Conservation (phyloP, 2,888 invertebrate species). For the Lithophane socia region DNA sequence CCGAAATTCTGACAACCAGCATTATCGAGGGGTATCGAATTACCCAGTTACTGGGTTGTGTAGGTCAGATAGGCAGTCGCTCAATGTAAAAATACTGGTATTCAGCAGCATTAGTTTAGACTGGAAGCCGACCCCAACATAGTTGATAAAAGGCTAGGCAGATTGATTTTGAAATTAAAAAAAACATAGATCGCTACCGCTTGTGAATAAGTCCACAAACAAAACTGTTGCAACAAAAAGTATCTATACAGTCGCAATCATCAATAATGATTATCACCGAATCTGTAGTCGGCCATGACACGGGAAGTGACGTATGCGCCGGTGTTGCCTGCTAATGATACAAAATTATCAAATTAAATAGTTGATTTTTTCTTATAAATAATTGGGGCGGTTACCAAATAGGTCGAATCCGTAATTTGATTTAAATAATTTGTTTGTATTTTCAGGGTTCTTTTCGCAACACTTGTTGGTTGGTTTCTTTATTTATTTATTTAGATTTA, state of each 20-base stretch:
- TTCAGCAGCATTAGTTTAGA: too few relatives aligned
- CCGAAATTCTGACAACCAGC: too few relatives aligned
- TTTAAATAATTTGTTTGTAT: slow-evolving; percentile 28
- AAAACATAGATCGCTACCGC: slow-evolving; percentile 39
- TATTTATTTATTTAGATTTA: too few relatives aligned
- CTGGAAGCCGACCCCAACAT: too few relatives aligned
- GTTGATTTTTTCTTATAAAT: slow-evolving; percentile 42
- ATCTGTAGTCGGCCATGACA: slow-evolving; percentile 79
- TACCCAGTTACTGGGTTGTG: too few relatives aligned
- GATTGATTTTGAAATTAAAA: too few relatives aligned
- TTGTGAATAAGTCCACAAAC: slow-evolving; percentile 64
- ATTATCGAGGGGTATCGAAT: too few relatives aligned
- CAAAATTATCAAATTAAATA: slow-evolving; percentile 63
- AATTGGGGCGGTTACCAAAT: slow-evolving; percentile 56
- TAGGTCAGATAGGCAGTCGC: too few relatives aligned
- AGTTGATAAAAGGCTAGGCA: too few relatives aligned
- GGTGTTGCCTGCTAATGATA: slow-evolving; percentile 70
- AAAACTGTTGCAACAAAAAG: slow-evolving; percentile 79
- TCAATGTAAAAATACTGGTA: too few relatives aligned
- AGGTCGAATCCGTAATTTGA: slow-evolving; percentile 43
- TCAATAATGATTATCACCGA: slow-evolving; percentile 89
- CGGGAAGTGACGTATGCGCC: slow-evolving; percentile 76
- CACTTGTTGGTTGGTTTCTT: background rate
- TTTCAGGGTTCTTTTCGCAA: slow-evolving; percentile 14
- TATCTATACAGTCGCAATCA: slow-evolving; percentile 85